Conservation (phyloP, 1,140 invertebrate genomes). For the Caenorhabditis tropicalis region DNA sequence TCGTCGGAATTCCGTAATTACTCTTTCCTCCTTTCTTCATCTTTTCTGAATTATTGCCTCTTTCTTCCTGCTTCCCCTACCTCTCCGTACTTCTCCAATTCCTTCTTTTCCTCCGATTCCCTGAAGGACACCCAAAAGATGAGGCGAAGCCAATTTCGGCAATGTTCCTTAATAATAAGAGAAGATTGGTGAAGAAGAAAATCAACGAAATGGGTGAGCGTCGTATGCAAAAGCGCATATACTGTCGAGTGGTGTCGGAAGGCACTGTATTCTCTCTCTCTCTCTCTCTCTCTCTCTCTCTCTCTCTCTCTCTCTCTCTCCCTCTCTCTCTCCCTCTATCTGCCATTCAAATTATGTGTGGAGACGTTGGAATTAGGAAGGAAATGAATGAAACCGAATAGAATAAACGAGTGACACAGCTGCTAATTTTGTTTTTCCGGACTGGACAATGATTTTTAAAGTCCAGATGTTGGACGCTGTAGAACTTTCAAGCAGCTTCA, state of each 20-base stretch:
- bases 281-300: too few species aligned
- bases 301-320: too few species aligned
- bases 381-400: not conserved
- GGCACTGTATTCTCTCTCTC: slow-evolving; percentile 9
- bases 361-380: not conserved
- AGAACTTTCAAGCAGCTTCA: not conserved
- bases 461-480: not conserved
- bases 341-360: slow-evolving; percentile 27
- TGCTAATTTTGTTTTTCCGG: slow-evolving; percentile 8
- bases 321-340: too few species aligned
- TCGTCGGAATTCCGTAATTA: slow-evolving; percentile 44
- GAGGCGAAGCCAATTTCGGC: slow-evolving; percentile 28
- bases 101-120: not conserved
- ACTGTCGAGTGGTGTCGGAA: not conserved
- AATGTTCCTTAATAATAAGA: slow-evolving; percentile 25
- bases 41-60: slow-evolving; percentile 10
- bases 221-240: slow-evolving; percentile 23
- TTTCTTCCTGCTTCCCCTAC: not conserved
- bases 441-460: not conserved
- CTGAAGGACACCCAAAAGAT: not conserved
- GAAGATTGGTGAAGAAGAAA: not conserved
- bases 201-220: not conserved
- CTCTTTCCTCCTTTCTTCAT: not conserved
- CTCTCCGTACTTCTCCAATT: slow-evolving; percentile 1
- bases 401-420: not conserved